A percentile compares a stretch with the other conserved stretches of the same genome.
These are phyloP conservation scores for Heliothis virescens DNA, from an alignment of 1,140 invertebrate genomes.

Conservation along the genomic window DNA sequence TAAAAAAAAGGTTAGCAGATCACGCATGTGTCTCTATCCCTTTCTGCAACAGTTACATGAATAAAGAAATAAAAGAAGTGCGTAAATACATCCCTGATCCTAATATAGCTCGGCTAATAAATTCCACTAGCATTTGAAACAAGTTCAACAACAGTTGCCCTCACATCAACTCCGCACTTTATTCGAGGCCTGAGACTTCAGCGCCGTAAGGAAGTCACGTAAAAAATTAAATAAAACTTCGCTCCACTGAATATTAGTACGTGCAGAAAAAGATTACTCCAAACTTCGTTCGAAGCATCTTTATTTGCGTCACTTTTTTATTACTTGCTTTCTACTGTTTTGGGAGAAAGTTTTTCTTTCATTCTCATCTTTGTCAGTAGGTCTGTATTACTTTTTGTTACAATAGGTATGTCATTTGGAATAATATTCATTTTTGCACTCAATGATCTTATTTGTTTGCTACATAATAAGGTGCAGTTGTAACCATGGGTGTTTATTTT, in stretches of 20 bases:
- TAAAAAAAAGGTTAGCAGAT: no score
- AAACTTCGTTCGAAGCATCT: neutral
- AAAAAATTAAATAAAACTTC: conserved; percentile 46
- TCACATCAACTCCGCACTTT: conserved; percentile 15
- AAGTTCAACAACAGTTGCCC: conserved; percentile 4
- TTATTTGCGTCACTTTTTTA: conserved; percentile 33
- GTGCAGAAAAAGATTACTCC: conserved; percentile 44
- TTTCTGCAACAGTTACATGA: no score
- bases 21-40: no score
- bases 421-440: no score
- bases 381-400: neutral
- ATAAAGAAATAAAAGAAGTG: neutral
- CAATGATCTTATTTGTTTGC: no score
- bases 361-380: neutral
- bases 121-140: neutral
- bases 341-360: neutral
- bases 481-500: no score
- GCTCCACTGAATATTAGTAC: conserved; percentile 45
- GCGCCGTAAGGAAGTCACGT: conserved; percentile 33
- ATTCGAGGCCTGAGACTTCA: neutral
- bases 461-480: no score
- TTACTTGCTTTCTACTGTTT: conserved; percentile 15
- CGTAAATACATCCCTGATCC: neutral
- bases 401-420: no score
- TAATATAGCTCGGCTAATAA: neutral